Conservation (phyloP, 2,113 vertebrate species). For the Microcebus ravelobensis region DNA sequence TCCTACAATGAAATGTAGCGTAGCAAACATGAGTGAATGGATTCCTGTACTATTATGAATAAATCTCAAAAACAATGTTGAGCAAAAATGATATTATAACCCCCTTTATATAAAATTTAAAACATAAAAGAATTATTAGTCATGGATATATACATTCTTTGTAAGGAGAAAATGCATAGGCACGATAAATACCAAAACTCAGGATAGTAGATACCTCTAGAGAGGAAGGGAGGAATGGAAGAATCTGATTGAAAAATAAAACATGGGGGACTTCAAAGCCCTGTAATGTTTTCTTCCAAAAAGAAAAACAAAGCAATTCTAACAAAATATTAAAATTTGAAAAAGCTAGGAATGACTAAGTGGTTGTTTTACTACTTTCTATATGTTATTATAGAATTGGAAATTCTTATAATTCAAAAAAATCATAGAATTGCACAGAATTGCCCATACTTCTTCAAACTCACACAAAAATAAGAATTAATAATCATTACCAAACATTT, state of each 20-base stretch:
- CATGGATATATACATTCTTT: not conserved
- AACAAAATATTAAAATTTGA: conserved; percentile 5
- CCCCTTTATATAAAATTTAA: not conserved
- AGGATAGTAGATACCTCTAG: not conserved
- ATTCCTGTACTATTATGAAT: not conserved
- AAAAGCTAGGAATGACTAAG: not conserved
- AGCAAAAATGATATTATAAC: not conserved
- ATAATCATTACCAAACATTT: not conserved
- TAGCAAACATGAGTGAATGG: not conserved
- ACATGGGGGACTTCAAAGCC: not conserved
- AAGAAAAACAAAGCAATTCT: not conserved
- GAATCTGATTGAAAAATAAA: not conserved
- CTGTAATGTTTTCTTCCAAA: not conserved
- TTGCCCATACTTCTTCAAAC: not conserved
- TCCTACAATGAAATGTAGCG: not conserved
- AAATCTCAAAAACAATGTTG: not conserved
- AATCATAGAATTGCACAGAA: not conserved
- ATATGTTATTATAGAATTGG: not conserved
- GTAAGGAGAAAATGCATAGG: not conserved
- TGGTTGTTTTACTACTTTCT: not conserved
- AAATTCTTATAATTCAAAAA: not conserved
- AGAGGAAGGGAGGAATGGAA: not conserved
- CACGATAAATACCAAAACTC: not conserved
- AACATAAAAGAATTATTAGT: not conserved
- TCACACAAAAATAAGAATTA: not conserved